These are phyloP conservation scores for Laticauda colubrina DNA, from an alignment of 2,113 vertebrate species.

Conservation along the genomic window DNA sequence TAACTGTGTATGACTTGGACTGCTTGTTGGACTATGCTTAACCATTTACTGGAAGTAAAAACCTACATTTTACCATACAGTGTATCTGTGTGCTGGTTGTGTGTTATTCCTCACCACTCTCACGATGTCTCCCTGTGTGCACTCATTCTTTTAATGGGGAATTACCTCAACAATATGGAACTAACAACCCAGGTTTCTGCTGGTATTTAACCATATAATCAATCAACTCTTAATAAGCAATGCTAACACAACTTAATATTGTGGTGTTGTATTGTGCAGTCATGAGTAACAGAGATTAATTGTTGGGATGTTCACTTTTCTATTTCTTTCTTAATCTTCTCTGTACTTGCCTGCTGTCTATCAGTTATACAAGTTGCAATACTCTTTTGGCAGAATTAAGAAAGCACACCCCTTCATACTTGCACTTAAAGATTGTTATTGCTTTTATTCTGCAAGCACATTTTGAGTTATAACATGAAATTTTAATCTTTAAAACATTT, in stretches of 20 bases:
- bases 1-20: too few relatives aligned
- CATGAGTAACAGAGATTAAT: neutral
- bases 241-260: neutral
- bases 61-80: too few relatives aligned
- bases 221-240: neutral
- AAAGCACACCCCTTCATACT: neutral
- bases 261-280: neutral
- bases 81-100: too few relatives aligned
- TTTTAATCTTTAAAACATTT: neutral
- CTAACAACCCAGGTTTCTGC: too few relatives aligned
- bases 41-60: too few relatives aligned
- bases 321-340: neutral
- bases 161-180: neutral
- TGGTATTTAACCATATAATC: neutral
- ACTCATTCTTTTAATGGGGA: too few relatives aligned
- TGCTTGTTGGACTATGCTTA: too few relatives aligned
- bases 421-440: neutral
- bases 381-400: neutral
- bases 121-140: too few relatives aligned
- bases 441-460: neutral
- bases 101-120: too few relatives aligned
- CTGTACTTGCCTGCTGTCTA: neutral
- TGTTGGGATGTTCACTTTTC: neutral
- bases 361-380: neutral
- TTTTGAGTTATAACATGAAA: neutral